Percentiles rank a stretch among this genome's conserved stretches.
phyloP scores from a whole-genome alignment of 2,797 vertebrate species.

The Lepilemur septentrionalis region DNA sequence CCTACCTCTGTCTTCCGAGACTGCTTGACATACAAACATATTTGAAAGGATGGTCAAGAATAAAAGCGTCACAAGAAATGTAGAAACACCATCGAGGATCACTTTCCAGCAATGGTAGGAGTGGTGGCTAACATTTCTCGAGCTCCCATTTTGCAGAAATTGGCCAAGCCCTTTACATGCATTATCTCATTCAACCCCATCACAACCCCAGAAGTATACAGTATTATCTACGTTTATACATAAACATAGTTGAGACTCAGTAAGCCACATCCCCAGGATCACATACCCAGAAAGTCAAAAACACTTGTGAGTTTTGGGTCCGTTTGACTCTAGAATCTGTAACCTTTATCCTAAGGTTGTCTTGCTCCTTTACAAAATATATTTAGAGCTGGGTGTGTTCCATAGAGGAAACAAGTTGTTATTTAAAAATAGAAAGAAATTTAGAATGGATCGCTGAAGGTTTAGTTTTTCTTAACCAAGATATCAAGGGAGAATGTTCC shows the following conservation, averaged over 20 bases:
- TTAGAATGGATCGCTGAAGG: background rate
- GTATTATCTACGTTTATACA: background rate
- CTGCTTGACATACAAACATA: background rate
- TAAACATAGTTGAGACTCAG: background rate
- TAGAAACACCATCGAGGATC: background rate
- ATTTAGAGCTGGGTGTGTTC: background rate
- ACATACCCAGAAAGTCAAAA: background rate
- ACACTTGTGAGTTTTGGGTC: background rate
- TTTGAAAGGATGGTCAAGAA: background rate
- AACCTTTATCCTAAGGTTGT: background rate
- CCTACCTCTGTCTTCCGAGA: background rate
- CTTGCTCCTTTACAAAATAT: background rate
- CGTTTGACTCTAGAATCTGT: background rate
- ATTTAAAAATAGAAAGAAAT: background rate
- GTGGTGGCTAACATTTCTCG: background rate
- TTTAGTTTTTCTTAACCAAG: background rate
- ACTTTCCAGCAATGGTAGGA: background rate
- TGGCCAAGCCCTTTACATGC: background rate
- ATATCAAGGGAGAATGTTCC: background rate
- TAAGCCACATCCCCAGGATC: background rate
- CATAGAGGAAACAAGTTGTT: background rate
- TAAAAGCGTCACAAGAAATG: background rate
- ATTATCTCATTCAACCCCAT: background rate
- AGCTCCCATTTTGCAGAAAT: background rate
- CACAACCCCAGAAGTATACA: background rate